Conservation (phyloP, 1,140 invertebrate genomes). For the Drosophila sucinea region DNA sequence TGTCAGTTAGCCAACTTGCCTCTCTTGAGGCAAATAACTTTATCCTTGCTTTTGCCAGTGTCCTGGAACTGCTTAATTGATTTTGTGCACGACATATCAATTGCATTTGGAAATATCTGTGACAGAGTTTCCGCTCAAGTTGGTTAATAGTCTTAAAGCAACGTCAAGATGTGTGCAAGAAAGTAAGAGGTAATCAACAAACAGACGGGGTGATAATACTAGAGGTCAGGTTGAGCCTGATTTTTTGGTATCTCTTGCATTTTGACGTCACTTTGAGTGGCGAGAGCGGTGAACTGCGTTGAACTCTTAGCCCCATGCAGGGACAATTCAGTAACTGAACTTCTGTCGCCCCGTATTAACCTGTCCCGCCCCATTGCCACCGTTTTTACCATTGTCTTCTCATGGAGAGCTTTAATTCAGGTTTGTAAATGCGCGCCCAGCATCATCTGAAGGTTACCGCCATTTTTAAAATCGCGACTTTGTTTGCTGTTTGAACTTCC, state of each 20-base stretch:
- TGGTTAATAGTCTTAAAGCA: not conserved
- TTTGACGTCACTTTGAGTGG: slow-evolving; percentile 1
- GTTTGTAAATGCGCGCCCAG: slow-evolving; percentile 39
- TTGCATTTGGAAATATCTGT: slow-evolving; percentile 6
- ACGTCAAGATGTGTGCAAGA: not conserved
- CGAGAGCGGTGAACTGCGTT: not conserved
- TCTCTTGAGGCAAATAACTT: not conserved
- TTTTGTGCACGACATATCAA: slow-evolving; percentile 13
- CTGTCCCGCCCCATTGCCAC: not conserved
- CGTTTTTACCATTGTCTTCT: not conserved
- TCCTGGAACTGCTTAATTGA: not conserved
- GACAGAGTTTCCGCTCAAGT: not conserved
- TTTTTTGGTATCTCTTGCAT: not conserved
- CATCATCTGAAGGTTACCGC: slow-evolving; percentile 41
- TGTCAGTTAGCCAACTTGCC: not conserved
- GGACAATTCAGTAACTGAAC: not conserved
- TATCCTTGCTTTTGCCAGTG: not conserved
- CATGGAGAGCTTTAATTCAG: not conserved
- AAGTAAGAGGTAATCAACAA: no score
- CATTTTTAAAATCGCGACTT: slow-evolving; percentile 3
- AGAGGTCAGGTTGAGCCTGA: not conserved
- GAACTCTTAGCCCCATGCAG: slow-evolving; percentile 7
- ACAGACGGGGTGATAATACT: not conserved
- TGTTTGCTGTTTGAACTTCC: slow-evolving; percentile 18
- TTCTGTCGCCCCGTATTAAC: not conserved